phyloP scores from a whole-genome alignment of 2,888 invertebrate species.

The Rhopalosiphum nymphaeae region DNA sequence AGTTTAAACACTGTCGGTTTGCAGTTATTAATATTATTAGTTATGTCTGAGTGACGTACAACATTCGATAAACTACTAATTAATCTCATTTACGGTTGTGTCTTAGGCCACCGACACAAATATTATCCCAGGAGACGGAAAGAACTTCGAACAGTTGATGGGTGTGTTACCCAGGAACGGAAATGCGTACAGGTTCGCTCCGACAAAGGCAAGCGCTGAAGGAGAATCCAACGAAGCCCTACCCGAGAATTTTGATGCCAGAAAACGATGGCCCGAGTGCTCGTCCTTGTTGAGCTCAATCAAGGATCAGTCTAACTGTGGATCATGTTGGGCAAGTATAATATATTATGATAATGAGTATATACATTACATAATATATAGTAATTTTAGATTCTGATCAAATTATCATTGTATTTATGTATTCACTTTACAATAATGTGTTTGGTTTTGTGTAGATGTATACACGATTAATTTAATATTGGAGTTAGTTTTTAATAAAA shows the following conservation, averaged over 20 bases:
- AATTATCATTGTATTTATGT: too few species aligned
- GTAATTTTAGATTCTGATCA: too few species aligned
- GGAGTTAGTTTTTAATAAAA: too few species aligned
- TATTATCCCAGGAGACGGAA: neutral
- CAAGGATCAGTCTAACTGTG: constrained; percentile 74
- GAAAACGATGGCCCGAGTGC: constrained; percentile 66
- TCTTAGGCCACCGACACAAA: constrained; percentile 37
- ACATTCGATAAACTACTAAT: neutral
- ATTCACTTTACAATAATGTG: too few species aligned
- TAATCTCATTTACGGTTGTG: neutral
- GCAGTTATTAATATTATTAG: neutral
- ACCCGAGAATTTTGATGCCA: constrained; percentile 65
- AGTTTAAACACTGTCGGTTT: neutral
- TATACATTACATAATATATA: too few species aligned
- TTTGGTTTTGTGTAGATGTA: too few species aligned
- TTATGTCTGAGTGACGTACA: neutral
- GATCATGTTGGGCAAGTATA: constrained; percentile 80
- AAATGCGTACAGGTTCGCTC: constrained; percentile 19
- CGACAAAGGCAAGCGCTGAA: neutral
- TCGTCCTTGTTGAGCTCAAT: constrained; percentile 47
- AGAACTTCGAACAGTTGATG: neutral
- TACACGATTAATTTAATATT: too few species aligned
- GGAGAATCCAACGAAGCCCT: neutral
- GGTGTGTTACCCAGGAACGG: constrained; percentile 33
- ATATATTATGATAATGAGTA: neutral